Evolutionary conservation across 2,113 vertebrate species (phyloP).

Genomic region (Murina feae): DNA sequence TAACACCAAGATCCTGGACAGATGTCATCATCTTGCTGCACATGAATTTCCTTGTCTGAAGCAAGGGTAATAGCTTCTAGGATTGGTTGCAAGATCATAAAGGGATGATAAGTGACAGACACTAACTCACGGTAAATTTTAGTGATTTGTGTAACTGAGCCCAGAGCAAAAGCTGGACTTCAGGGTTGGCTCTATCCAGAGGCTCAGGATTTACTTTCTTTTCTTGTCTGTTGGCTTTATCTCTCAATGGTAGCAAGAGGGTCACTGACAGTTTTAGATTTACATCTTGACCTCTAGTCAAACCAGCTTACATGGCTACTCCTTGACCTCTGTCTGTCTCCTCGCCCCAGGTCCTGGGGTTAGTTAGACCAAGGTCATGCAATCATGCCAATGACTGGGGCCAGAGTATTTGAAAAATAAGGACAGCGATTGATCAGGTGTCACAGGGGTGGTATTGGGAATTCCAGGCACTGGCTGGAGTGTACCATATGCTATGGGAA

Average conservation of each 20-base stretch:
- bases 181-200: not conserved
- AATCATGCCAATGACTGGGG: not conserved
- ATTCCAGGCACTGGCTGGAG: not conserved
- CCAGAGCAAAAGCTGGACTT: not conserved
- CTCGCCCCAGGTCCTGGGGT: not conserved
- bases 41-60: not conserved
- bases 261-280: not conserved
- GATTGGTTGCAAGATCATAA: not conserved
- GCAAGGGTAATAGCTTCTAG: not conserved
- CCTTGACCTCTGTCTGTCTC: not conserved
- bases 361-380: not conserved
- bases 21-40: not conserved
- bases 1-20: not conserved
- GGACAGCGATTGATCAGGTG: not conserved
- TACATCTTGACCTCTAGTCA: not conserved
- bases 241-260: not conserved
- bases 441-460: not conserved
- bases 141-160: not conserved
- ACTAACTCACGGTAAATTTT: not conserved
- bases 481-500: not conserved
- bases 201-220: not conserved
- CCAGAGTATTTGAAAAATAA: not conserved
- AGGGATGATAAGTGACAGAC: not conserved
- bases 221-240: not conserved
- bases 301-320: not conserved